These are phyloP conservation scores for Pristionchus fissidentatus DNA, from an alignment of 2,888 invertebrate genomes.

Conservation along the genomic window DNA sequence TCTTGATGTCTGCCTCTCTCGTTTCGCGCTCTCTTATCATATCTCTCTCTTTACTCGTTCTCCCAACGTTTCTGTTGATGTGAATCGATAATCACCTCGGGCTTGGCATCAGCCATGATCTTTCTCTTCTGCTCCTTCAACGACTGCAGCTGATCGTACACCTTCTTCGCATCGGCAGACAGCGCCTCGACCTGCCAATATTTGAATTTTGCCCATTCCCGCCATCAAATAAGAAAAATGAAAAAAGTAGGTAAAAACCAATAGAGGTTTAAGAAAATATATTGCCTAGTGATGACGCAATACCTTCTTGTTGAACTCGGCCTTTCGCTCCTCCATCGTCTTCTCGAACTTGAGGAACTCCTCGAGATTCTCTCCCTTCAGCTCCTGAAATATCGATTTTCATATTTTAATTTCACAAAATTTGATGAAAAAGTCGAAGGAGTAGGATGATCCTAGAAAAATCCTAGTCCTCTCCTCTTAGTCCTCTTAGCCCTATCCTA, in stretches of 20 bases:
- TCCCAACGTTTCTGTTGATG: not conserved
- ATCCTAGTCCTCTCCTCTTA: not conserved
- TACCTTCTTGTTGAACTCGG: constrained; percentile 60
- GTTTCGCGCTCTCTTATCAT: not conserved
- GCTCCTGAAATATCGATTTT: constrained; percentile 48
- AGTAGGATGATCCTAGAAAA: not conserved
- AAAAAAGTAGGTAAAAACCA: not conserved
- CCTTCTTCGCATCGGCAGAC: constrained; percentile 60
- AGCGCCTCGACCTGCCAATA: constrained; percentile 56
- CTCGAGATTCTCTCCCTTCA: constrained; percentile 60
- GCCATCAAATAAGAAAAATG: not conserved
- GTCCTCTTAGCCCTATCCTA: not conserved
- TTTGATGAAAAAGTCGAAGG: too few species aligned
- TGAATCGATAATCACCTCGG: constrained; percentile 26
- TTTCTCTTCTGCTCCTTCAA: constrained; percentile 63
- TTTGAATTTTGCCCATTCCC: constrained; percentile 11
- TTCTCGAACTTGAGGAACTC: constrained; percentile 63
- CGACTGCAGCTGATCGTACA: constrained; percentile 62
- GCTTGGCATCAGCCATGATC: constrained; percentile 52
- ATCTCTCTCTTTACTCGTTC: not conserved
- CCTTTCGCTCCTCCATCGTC: constrained; percentile 57
- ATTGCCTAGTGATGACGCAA: not conserved
- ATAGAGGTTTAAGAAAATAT: too few species aligned
- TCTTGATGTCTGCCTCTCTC: too few species aligned
- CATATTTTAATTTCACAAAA: not conserved